Evolutionary conservation across 2,888 invertebrate genomes (phyloP), one percentile per base, ranked within the genome.

Genomic region (Drosophila diplacantha): DNA sequence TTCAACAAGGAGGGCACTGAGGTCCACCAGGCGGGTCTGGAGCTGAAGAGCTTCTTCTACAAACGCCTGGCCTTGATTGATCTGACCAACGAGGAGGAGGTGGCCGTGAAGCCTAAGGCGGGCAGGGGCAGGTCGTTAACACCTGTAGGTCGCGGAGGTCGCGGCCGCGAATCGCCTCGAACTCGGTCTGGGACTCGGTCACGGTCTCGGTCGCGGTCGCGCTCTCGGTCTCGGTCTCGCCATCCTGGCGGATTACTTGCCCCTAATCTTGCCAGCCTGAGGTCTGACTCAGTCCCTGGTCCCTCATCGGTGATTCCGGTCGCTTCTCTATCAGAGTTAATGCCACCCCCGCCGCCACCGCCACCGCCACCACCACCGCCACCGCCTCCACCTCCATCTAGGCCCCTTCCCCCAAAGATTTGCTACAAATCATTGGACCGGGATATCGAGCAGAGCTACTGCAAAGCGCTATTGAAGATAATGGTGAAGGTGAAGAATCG

Each of bases 361-460:
- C 2, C 8, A 9, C n/a, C 39, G 2, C 12, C 3, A n/a, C 2
- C n/a, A 2, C 14, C 39, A 5, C n/a, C 39, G n/a, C 1, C 20
- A 5, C 20, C 11, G 1, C 29, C 6, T 0, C 39, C 39, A 0
- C 34, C 57, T 2, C 41, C 58, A 9, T 20, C 60, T 12, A 11
- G 29, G 24, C 31, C 12, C 6, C 22, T 6, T 8, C 29, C 29
- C 34, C 52, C 18, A n/a, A 7, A 1, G 1, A 26, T 56, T 8
- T 56, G 44, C 14, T 32, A 34, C 12, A 55, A 66, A 0, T 39
- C 56, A 12, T 49, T 74, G 5, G 46, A 44, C 16, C 51, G 44
- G 8, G 31, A 64, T 2, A 61, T 74, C 7, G 80, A 74, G 26
- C 57, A 38, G 20, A 16, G 18, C 5, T 74, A 75, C 39, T 29